Base-by-base conservation (phyloP, 1,140 invertebrate genomes). In the Dinothrombium tinctorium region DNA sequence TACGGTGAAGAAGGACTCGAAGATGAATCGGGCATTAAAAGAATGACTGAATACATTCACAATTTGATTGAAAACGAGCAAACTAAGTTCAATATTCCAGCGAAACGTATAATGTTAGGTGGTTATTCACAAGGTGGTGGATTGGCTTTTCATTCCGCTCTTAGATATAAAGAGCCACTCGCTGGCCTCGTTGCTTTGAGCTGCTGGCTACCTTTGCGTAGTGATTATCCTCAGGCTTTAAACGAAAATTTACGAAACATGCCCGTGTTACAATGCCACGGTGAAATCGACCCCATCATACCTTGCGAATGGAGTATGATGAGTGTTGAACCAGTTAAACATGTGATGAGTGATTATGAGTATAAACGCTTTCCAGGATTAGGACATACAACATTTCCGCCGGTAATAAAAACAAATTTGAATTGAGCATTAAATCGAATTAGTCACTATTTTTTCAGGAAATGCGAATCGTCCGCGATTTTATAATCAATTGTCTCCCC, bases 201-300 rank as follows among this genome's bases (percentile, higher is more conserved):
- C n/a, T 77, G 83, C 52, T 99, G 92, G 89, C 62, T 99, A 50
- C 89, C 92, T 7, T 61, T 95, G 43, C 73, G 87, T 62, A 72
- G 77, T 56, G 67, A 73, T 50, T 86, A 95, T 52, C 80, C 83
- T 17, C 66, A 55, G 25, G 64, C 33, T 37, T 40, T 47, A 33
- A 37, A 17, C 33, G 37, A 38, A 37, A 17, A 12, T 8, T 71
- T 76, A 54, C 64, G 56, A 49, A 59, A 69, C 36, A 66, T 66
- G 38, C 69, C 81, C 55, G 67, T 94, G 42, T 64, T 96, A 26
- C 82, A 92, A 61, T 87, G 82, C 53, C 92, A 98, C 61, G 92
- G 92, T 12, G 75, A 84, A 52, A 73, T 71, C 51, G 92, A 99
- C 64, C 81, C 17, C 17, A 69, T 96, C 44, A 84, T 98, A 15